Base-by-base conservation (phyloP, 64 coral and sea anemone genomes). In the Acropora yongei region DNA sequence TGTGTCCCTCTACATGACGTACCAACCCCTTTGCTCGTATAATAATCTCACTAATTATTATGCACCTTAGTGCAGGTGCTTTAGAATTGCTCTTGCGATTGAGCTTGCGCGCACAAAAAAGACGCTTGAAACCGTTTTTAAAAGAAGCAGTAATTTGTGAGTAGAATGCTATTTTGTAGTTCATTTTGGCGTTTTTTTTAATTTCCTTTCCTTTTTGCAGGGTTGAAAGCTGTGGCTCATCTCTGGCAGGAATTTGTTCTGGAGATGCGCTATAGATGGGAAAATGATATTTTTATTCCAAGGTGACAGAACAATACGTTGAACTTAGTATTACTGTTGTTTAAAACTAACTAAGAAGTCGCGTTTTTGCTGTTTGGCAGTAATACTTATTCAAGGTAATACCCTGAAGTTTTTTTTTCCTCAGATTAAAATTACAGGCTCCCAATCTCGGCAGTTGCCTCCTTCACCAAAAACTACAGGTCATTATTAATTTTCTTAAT, bases 401-500 rank as follows among this genome's bases (percentile, higher is more conserved):
- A 55, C 6, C 3, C 6, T 55, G 10, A 0, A 55, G 1, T 10
- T 69, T n/a, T 55, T 30, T 0, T 93, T 72, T 50, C 40, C 68
- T 16, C 53, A 98, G 97, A 45, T 84, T 98, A 88, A 93, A 95
- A 79, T 40, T 98, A 47, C 91, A 93, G n/a, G 47, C 97, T 49
- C 97, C 97, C 39, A 93, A 98, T 91, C 83, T 96, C 41, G 97
- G 94, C 8, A 93, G 88, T 76, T 96, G 97, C 91, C 74, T 98
- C 74, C 90, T 98, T 93, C 97, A 98, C 87, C 97, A 98, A 91
- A 96, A 98, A 41, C 65, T 98, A 94, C 97, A 98, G 97, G 97
- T 98, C 77, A 44, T 30, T 83, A 63, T 30, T 30, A 30, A 30
- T 30, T 63, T 13, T 63, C 11, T 63, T 63, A 14, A 13, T 9